Conservation (phyloP, 2,797 vertebrate species). For the Poecilia gillii region DNA sequence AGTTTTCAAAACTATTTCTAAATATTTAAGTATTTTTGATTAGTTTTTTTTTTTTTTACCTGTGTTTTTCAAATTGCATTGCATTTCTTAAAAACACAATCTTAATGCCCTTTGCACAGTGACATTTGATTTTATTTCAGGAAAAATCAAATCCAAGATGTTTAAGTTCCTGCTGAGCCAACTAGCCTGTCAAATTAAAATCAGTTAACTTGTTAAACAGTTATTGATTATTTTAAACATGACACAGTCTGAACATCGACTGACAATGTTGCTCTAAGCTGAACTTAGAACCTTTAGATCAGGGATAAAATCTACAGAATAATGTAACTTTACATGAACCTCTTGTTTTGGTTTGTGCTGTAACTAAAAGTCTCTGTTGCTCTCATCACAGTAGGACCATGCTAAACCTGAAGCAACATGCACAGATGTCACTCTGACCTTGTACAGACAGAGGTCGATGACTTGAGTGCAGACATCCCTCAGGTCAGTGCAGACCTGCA, state of each 20-base stretch:
- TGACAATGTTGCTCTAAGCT: not conserved
- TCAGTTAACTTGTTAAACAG: not conserved
- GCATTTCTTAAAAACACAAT: not conserved
- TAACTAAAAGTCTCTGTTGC: conserved; percentile 31
- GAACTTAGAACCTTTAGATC: not conserved
- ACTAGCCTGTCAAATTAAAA: not conserved
- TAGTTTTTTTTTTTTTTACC: not conserved
- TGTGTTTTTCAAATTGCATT: not conserved
- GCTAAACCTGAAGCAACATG: not conserved
- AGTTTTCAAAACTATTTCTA: not conserved
- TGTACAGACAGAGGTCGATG: conserved; percentile 86
- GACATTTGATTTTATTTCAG: not conserved
- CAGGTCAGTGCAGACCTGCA: conserved; percentile 82
- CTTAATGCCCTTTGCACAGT: not conserved
- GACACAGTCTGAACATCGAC: not conserved
- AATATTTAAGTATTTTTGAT: not conserved
- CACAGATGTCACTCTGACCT: conserved; percentile 72
- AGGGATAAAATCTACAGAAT: conserved; percentile 34
- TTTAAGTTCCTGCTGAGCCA: not conserved
- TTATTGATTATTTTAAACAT: not conserved
- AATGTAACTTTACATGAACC: conserved; percentile 6
- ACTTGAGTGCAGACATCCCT: conserved; percentile 85
- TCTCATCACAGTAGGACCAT: conserved; percentile 1
- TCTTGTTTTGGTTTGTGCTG: conserved; percentile 28
- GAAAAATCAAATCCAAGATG: not conserved